Evolutionary conservation across 2,888 invertebrate species (phyloP).

Genomic region (Papilio demoleus): DNA sequence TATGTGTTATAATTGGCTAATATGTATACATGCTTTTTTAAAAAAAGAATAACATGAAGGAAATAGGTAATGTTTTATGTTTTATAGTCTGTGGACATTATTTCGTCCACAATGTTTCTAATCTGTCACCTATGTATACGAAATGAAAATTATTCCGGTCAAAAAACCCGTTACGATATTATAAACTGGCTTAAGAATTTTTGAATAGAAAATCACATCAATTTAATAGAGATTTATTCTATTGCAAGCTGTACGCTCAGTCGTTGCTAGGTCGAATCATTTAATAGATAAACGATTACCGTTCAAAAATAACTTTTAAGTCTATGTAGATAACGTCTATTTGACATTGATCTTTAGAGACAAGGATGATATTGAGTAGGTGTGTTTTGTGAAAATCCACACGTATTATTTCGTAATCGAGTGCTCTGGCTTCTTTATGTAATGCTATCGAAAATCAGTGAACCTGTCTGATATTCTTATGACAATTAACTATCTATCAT

Average conservation of each 20-base stretch:
- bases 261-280: conserved; percentile 22
- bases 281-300: background rate
- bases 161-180: conserved; percentile 39
- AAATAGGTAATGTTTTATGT: no score
- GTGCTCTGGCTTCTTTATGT: background rate
- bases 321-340: conserved; percentile 3
- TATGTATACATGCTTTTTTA: no score
- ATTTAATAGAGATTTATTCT: conserved; percentile 28
- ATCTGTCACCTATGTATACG: background rate
- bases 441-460: conserved; percentile 4
- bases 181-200: conserved; percentile 31
- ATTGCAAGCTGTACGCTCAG: background rate
- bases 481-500: no score
- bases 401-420: background rate
- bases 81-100: background rate
- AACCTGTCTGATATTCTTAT: background rate
- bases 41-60: no score
- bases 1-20: no score
- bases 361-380: background rate
- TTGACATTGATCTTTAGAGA: background rate
- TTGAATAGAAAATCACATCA: conserved; percentile 36
- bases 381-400: background rate
- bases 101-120: background rate
- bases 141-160: conserved; percentile 31
- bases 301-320: background rate